Conservation (phyloP, 2,113 vertebrate species). For the Psettodes erumei region DNA sequence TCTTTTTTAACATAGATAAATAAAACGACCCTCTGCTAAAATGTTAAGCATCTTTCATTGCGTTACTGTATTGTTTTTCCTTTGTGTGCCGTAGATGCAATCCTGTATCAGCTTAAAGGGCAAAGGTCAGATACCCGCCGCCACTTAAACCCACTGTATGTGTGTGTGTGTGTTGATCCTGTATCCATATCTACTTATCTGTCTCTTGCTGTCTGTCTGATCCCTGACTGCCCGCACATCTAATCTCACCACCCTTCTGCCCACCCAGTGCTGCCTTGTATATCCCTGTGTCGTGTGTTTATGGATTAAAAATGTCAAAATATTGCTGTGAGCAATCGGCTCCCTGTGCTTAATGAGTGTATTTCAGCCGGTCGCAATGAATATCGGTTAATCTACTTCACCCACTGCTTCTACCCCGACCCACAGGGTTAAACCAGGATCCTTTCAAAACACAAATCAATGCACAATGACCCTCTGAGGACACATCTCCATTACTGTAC, state of each 20-base stretch:
- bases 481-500: conserved; percentile 40
- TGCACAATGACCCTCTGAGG: conserved; percentile 40
- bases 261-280: conserved; percentile 9
- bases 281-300: not conserved
- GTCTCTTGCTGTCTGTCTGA: conserved; percentile 69
- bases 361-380: not conserved
- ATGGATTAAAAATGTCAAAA: conserved; percentile 41
- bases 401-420: not conserved
- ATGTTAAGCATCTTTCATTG: not conserved
- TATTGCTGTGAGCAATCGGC: not conserved
- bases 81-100: conserved; percentile 21
- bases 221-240: conserved; percentile 63
- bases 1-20: not conserved
- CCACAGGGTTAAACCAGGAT: conserved; percentile 29
- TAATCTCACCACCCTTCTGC: conserved; percentile 64
- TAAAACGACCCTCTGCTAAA: not conserved
- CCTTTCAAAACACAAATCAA: conserved; percentile 51
- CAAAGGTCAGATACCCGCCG: conserved; percentile 37
- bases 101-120: conserved; percentile 19
- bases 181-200: conserved; percentile 73
- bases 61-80: not conserved
- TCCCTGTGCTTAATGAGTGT: conserved; percentile 1
- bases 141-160: conserved; percentile 42
- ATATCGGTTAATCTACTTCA: conserved; percentile 25
- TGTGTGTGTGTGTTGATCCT: conserved; percentile 56